These are phyloP conservation scores for Mormyrus iriodes DNA, from an alignment of 2,113 vertebrate species.

Conservation along the genomic window DNA sequence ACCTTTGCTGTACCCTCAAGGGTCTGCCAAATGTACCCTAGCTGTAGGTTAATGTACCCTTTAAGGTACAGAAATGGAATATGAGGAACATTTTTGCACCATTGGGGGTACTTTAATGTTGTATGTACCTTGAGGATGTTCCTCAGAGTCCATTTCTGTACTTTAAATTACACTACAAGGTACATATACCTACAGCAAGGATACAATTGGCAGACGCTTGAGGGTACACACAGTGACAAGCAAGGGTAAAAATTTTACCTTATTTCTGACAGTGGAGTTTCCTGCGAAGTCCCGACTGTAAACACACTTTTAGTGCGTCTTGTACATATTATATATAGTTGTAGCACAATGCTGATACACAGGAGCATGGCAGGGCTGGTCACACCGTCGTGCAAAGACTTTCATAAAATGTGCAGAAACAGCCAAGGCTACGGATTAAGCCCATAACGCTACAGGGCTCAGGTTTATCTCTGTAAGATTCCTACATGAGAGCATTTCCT, in stretches of 20 bases:
- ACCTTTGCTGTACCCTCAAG: background rate
- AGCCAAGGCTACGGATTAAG: background rate
- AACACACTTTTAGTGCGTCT: background rate
- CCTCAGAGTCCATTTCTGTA: background rate
- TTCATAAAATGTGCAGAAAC: background rate
- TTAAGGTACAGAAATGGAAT: background rate
- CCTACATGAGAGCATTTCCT: background rate
- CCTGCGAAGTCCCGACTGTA: background rate
- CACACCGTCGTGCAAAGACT: background rate
- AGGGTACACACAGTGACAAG: background rate
- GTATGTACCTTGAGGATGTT: background rate
- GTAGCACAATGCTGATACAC: background rate
- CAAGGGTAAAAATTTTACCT: background rate
- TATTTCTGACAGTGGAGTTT: background rate
- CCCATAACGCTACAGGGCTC: background rate
- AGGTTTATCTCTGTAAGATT: background rate
- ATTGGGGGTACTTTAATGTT: background rate
- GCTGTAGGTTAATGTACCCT: no score
- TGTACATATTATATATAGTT: background rate
- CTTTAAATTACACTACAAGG: background rate
- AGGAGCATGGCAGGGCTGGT: background rate
- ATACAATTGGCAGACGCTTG: background rate
- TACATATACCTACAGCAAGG: background rate
- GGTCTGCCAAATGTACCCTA: background rate
- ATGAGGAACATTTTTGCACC: background rate